Percentiles rank a stretch among this genome's conserved stretches.
Conservation (phyloP, 2,797 vertebrate species). For the Lithobates pipiens region DNA sequence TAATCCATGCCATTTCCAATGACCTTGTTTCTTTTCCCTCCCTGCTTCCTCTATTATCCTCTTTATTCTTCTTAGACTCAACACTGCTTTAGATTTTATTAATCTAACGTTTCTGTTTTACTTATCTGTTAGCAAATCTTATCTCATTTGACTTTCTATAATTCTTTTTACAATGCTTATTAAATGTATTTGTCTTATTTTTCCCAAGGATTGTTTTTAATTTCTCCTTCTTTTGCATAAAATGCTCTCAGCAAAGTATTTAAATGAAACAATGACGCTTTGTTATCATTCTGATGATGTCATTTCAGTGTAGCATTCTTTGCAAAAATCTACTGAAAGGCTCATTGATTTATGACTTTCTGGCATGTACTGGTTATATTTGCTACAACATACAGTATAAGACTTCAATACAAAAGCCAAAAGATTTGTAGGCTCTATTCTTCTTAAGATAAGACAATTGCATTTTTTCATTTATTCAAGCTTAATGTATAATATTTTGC, state of each 20-base stretch:
- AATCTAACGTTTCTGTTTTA: slow-evolving; percentile 47
- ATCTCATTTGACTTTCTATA: slow-evolving; percentile 18
- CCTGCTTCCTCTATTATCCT: slow-evolving; percentile 23
- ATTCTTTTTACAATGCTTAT: slow-evolving; percentile 19
- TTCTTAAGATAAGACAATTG: neutral
- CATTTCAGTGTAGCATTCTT: neutral
- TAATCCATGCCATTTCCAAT: slow-evolving; percentile 26
- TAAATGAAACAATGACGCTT: slow-evolving; percentile 1
- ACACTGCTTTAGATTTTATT: slow-evolving; percentile 48
- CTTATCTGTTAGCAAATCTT: slow-evolving; percentile 42
- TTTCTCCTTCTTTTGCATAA: slow-evolving; percentile 1
- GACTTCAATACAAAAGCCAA: neutral
- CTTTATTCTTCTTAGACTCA: slow-evolving; percentile 30
- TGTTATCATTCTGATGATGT: neutral
- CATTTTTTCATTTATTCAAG: neutral
- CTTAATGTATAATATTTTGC: too few relatives aligned
- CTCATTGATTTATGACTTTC: neutral
- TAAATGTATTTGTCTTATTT: neutral
- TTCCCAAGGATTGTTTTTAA: neutral
- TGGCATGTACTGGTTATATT: neutral
- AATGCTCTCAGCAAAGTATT: neutral
- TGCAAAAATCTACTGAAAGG: neutral
- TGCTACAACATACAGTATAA: neutral
- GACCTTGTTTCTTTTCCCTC: slow-evolving; percentile 45
- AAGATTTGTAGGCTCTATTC: neutral